Conservation (phyloP, 37 sponge, comb jelly and placozoan species). For the Geodia barretti region DNA sequence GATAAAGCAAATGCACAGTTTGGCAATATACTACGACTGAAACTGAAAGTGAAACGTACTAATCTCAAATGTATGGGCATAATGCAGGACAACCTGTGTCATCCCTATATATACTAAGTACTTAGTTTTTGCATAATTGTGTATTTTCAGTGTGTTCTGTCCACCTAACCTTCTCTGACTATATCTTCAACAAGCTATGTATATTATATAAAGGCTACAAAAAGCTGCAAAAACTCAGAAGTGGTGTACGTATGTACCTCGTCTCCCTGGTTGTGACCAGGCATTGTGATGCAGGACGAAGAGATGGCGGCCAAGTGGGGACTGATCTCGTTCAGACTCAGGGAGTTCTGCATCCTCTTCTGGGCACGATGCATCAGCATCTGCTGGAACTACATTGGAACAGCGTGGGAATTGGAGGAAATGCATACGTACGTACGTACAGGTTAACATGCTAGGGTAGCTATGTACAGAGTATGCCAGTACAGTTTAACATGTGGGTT, state of each 20-base stretch:
- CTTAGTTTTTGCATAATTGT: neutral
- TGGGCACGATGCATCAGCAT: conserved; percentile 85
- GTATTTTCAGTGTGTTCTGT: too few species aligned
- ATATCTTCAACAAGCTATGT: neutral
- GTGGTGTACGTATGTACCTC: conserved; percentile 29
- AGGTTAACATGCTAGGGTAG: too few species aligned
- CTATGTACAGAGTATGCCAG: too few species aligned
- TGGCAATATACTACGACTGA: too few species aligned
- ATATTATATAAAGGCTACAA: neutral
- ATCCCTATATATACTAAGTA: too few species aligned
- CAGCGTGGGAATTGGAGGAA: neutral
- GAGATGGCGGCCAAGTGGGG: conserved; percentile 87
- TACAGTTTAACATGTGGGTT: too few species aligned
- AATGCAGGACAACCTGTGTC: too few species aligned
- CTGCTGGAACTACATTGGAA: conserved; percentile 73
- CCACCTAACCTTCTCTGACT: neutral
- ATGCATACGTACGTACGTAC: neutral
- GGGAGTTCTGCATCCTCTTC: conserved; percentile 77
- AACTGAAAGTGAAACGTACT: too few species aligned
- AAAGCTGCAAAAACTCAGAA: neutral
- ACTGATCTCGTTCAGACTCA: conserved; percentile 86
- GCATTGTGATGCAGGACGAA: conserved; percentile 81
- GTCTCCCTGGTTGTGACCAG: conserved; percentile 75
- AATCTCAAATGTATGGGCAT: too few species aligned
- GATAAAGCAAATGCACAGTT: too few species aligned